These are phyloP conservation scores for Neelides folsomi DNA, from an alignment of 2,888 invertebrate genomes.

Conservation along the genomic window DNA sequence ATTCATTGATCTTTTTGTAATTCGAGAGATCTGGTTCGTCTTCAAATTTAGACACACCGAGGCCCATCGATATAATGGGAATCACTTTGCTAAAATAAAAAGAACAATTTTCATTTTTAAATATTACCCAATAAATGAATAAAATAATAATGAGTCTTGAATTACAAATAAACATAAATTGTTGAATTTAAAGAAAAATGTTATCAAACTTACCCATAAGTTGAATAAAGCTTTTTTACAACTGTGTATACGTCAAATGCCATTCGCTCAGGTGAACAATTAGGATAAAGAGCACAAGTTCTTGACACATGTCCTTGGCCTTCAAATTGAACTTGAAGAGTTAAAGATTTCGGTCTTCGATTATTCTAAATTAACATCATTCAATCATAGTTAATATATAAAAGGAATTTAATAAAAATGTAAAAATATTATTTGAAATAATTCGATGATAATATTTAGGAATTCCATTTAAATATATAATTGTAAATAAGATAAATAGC, in stretches of 20 bases:
- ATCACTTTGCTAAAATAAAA: slow-evolving; percentile 34
- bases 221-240: slow-evolving; percentile 44
- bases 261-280: slow-evolving; percentile 54
- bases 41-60: slow-evolving; percentile 38
- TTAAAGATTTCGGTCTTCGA: slow-evolving; percentile 63
- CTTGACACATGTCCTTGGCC: slow-evolving; percentile 40
- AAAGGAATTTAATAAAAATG: too few species aligned
- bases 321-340: slow-evolving; percentile 54
- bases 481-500: too few species aligned
- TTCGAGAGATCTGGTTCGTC: slow-evolving; percentile 18
- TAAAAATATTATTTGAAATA: too few species aligned
- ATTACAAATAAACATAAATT: slow-evolving; percentile 2
- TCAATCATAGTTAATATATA: slow-evolving; percentile 6
- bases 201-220: slow-evolving; percentile 14
- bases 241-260: slow-evolving; percentile 52
- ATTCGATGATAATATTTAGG: too few species aligned
- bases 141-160: too few species aligned
- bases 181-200: background rate
- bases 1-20: slow-evolving; percentile 19
- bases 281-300: slow-evolving; percentile 41
- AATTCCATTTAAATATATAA: too few species aligned
- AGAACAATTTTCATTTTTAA: too few species aligned
- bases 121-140: too few species aligned
- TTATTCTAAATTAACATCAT: slow-evolving; percentile 50
- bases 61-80: slow-evolving; percentile 35